Evolutionary conservation across 2,113 vertebrate species (phyloP), one percentile per base, ranked within the genome.

Genomic region (Sceloporus tristichus): DNA sequence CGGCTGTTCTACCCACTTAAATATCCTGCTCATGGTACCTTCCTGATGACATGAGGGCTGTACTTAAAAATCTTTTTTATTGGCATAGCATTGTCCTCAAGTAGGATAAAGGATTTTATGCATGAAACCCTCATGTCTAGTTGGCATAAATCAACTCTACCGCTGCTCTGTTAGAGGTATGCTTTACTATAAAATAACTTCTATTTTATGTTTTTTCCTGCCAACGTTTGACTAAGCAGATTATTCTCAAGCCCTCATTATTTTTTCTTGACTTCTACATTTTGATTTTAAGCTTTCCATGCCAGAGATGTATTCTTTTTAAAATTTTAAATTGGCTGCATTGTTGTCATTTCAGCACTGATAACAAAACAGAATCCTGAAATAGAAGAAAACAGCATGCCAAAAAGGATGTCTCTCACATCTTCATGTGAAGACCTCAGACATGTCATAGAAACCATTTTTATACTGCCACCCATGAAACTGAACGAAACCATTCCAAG

Each of bases 401-500:
- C 8, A 83, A 62, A 91, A 92, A 5, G 2, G 25, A 68, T 85
- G 65, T 7, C 53, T 87, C n/a, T 38, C 84, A 81, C 0, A 21
- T 4, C 62, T 11, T 1, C 82, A 18, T 65, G 5, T 62, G 19
- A 42, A 1, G 0, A 18, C 34, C 68, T 81, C 77, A 68, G 82
- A 53, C 18, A 78, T 38, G 21, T 75, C 85, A 66, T 85, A 91
- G 65, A 5, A 66, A 89, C 89, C 10, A 59, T 5, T 85, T 88
- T 88, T 65, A 25, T 85, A 29, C 6, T 89, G 34, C 7, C 62
- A 71, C 38, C 82, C 89, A 84, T 85, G 86, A 48, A 79, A 19
- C 75, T 85, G 38, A 80, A 54, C 76, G 38, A 92, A 92, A 84
- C 7, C 8, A 83, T 84, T n/a, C 29, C 62, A 86, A 85, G 2